These are phyloP conservation scores for Eupeodes latifasciatus DNA, from an alignment of 2,888 invertebrate species.

Conservation along the genomic window DNA sequence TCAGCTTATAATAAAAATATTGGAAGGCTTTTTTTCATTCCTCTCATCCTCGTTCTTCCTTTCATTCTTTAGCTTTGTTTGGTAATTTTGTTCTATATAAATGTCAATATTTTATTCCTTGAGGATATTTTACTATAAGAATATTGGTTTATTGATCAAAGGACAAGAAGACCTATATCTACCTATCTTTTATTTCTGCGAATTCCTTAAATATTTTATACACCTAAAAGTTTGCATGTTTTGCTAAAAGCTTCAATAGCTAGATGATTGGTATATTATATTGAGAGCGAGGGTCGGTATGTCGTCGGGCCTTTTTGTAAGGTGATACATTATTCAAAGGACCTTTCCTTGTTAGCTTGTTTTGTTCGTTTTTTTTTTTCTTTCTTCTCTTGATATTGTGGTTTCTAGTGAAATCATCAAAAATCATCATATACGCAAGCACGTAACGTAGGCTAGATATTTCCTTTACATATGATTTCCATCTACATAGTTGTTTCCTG, in stretches of 20 bases:
- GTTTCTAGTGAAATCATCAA: neutral
- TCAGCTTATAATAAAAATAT: no score
- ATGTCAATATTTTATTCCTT: neutral
- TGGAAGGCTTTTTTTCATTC: no score
- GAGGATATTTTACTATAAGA: neutral
- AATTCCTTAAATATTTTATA: conserved; percentile 16
- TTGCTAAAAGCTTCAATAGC: conserved; percentile 11
- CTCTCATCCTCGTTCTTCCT: no score
- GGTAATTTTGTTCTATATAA: no score
- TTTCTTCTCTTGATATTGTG: neutral
- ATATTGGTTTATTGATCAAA: conserved; percentile 37
- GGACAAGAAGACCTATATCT: neutral
- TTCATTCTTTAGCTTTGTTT: no score
- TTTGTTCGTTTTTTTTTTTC: neutral
- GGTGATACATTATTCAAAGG: conserved; percentile 27
- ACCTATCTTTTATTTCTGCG: conserved; percentile 3
- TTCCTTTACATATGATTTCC: neutral
- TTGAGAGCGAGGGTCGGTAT: neutral
- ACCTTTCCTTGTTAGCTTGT: conserved; percentile 4
- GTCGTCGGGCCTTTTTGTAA: neutral
- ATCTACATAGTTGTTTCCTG: conserved; percentile 29
- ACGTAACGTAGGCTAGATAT: neutral
- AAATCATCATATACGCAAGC: neutral
- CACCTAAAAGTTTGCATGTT: conserved; percentile 21
- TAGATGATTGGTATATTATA: neutral